Evolutionary conservation across 1,140 invertebrate species (phyloP).

Genomic region (Sinonovacula constricta): DNA sequence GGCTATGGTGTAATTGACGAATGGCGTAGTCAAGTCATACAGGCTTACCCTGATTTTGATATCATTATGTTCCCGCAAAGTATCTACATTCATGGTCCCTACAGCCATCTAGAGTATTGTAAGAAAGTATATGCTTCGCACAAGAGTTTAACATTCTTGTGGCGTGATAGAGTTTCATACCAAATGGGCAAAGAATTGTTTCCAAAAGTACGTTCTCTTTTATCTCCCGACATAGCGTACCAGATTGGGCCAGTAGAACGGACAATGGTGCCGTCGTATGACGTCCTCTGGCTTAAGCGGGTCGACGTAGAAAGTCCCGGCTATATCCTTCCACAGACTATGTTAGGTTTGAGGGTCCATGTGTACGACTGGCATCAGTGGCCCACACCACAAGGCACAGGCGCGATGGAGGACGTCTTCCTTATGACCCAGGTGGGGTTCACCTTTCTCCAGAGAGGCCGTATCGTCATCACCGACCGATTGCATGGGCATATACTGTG

Average conservation of each 20-base stretch:
- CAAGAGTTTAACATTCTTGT: conserved; percentile 1
- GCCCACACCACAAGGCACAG: not conserved
- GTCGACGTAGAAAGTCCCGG: not conserved
- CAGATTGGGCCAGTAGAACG: not conserved
- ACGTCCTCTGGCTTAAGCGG: conserved; percentile 2
- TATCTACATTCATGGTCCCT: not conserved
- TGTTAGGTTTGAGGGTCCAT: not conserved
- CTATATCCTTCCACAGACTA: not conserved
- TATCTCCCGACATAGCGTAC: conserved; percentile 2
- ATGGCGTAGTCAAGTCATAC: not conserved
- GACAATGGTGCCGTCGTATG: not conserved
- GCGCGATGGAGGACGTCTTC: not conserved
- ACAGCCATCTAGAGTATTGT: not conserved
- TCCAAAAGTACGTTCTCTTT: conserved; percentile 2
- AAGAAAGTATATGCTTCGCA: not conserved
- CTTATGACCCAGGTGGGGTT: not conserved
- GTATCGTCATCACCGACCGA: not conserved
- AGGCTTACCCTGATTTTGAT: not conserved
- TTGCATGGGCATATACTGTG: not conserved
- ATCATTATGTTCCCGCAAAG: conserved; percentile 1
- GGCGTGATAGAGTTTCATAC: not conserved
- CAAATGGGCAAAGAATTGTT: not conserved
- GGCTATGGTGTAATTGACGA: not conserved
- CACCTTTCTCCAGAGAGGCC: not conserved
- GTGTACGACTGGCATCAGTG: not conserved